Evolutionary conservation across 2,888 invertebrate genomes (phyloP).

Genomic region (Nomada hirtipes): DNA sequence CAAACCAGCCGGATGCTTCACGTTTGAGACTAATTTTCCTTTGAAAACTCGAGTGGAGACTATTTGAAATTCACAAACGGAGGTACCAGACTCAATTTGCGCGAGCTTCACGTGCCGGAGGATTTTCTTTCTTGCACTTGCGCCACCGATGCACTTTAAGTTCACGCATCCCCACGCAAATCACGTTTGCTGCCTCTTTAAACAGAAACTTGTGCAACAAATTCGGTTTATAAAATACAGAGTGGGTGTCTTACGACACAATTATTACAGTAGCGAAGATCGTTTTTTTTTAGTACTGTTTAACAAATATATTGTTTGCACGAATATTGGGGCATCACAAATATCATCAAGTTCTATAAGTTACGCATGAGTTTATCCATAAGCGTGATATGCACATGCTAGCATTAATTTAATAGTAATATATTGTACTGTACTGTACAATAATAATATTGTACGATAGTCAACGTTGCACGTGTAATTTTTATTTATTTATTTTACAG

Average conservation of each 20-base stretch:
- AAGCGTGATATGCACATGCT: too few species aligned
- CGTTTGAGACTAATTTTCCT: constrained; percentile 9
- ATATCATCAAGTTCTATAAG: too few species aligned
- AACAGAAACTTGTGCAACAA: background rate
- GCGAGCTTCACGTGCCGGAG: background rate
- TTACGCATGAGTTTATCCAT: too few species aligned
- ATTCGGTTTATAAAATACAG: constrained; percentile 8
- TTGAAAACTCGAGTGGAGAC: constrained; percentile 20
- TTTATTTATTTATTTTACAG: too few species aligned
- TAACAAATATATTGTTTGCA: too few species aligned
- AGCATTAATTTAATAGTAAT: too few species aligned
- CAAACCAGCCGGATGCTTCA: background rate
- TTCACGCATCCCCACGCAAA: constrained; percentile 9
- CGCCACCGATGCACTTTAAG: background rate
- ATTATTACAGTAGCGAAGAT: background rate
- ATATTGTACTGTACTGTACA: too few species aligned
- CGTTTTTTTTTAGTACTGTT: background rate
- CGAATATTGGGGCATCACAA: too few species aligned
- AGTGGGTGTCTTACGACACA: background rate
- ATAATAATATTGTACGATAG: too few species aligned
- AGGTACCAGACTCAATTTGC: background rate
- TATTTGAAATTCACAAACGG: constrained; percentile 28
- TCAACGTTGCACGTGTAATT: too few species aligned
- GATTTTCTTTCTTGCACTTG: constrained; percentile 16
- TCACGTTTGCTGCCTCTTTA: constrained; percentile 11